phyloP scores from a whole-genome alignment of 2,888 invertebrate species.

The Atethmia centrago region DNA sequence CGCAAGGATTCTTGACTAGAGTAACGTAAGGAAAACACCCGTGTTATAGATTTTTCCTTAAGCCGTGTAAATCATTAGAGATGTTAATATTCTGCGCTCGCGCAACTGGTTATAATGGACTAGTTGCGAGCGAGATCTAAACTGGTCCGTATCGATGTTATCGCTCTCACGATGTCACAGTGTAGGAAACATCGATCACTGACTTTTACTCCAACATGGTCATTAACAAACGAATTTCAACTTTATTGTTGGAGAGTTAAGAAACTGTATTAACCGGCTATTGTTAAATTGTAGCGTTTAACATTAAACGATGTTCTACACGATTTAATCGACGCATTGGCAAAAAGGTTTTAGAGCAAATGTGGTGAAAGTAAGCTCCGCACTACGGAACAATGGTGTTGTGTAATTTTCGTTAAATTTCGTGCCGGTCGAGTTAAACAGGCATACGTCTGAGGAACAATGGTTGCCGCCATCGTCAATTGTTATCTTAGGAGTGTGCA shows the following conservation, averaged over 20 bases:
- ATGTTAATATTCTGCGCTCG: conserved; percentile 60
- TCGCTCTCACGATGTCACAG: conserved; percentile 62
- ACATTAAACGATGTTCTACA: conserved; percentile 59
- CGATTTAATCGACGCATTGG: conserved; percentile 63
- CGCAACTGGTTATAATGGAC: conserved; percentile 63
- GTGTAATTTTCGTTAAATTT: conserved; percentile 58
- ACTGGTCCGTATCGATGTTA: conserved; percentile 64
- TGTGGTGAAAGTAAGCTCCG: conserved; percentile 66
- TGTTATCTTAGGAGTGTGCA: conserved; percentile 78
- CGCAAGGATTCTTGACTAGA: conserved; percentile 14
- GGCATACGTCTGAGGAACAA: conserved; percentile 56
- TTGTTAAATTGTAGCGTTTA: conserved; percentile 37
- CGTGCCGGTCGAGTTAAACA: conserved; percentile 38
- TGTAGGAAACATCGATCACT: conserved; percentile 71
- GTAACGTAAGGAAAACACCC: conserved; percentile 40
- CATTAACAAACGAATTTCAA: conserved; percentile 46
- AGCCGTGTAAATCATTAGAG: conserved; percentile 20
- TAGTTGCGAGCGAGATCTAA: conserved; percentile 62
- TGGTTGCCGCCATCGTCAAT: conserved; percentile 66
- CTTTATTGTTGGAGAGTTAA: conserved; percentile 35
- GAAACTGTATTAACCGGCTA: conserved; percentile 7
- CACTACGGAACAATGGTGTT: conserved; percentile 51
- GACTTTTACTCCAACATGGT: conserved; percentile 58
- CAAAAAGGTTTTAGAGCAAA: conserved; percentile 65
- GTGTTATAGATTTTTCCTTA: conserved; percentile 42